Evolutionary conservation across 2,888 invertebrate genomes (phyloP).

Genomic region (Hoplodrina blanda): DNA sequence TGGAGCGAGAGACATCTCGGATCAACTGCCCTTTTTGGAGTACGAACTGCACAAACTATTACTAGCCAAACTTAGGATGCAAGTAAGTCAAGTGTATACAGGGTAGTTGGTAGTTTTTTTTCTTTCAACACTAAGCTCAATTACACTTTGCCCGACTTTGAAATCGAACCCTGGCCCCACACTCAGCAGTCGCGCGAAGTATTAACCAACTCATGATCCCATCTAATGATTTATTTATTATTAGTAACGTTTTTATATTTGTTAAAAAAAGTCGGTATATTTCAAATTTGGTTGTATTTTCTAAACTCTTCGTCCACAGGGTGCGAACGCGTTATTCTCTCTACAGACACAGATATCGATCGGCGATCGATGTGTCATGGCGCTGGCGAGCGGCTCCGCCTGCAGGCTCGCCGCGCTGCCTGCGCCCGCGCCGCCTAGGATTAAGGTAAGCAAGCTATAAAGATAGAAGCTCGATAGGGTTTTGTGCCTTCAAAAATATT

Average conservation of each 20-base stretch:
- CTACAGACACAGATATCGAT: conserved; percentile 95
- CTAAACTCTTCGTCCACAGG: conserved; percentile 82
- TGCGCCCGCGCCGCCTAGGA: conserved; percentile 84
- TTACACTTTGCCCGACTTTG: too few relatives aligned
- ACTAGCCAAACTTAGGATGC: conserved; percentile 97
- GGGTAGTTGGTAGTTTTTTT: too few relatives aligned
- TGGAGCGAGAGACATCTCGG: conserved; percentile 98
- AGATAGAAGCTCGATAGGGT: too few relatives aligned
- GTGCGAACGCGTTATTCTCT: conserved; percentile 98
- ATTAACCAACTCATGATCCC: too few relatives aligned
- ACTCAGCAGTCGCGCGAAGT: too few relatives aligned
- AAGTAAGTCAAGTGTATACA: conserved; percentile 69
- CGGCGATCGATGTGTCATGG: conserved; percentile 96
- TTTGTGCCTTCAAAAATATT: too few relatives aligned
- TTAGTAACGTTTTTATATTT: too few relatives aligned
- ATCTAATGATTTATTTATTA: too few relatives aligned
- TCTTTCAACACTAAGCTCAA: too few relatives aligned
- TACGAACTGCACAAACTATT: conserved; percentile 98
- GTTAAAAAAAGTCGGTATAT: too few relatives aligned
- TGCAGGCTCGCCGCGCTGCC: conserved; percentile 95
- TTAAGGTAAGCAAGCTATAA: conserved; percentile 73
- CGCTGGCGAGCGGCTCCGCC: conserved; percentile 97
- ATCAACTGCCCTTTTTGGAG: conserved; percentile 98
- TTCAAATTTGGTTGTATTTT: too few relatives aligned
- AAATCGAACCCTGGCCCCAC: too few relatives aligned